Conservation (phyloP, 2,797 vertebrate genomes). For the Pogonophryne albipinna region DNA sequence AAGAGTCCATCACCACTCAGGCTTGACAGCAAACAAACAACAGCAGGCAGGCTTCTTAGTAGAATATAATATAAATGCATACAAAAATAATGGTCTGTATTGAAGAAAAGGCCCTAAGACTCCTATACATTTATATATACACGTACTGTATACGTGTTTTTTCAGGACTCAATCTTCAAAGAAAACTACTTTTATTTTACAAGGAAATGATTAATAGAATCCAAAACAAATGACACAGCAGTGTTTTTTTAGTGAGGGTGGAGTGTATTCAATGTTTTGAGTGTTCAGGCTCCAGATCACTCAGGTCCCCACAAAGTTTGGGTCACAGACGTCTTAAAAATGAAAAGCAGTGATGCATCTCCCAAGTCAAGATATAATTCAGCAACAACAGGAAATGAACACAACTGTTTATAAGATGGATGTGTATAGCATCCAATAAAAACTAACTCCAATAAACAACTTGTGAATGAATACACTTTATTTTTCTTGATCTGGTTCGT, state of each 20-base stretch:
- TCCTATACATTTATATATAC: no score
- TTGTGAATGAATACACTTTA: conserved; percentile 1
- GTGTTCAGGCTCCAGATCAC: conserved; percentile 11
- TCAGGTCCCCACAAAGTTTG: not conserved
- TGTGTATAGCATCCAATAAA: conserved; percentile 27
- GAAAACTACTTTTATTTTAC: not conserved
- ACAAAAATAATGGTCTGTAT: not conserved
- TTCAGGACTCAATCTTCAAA: not conserved
- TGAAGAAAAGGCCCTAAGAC: not conserved
- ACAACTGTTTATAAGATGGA: conserved; percentile 15
- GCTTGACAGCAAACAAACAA: no score
- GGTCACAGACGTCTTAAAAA: not conserved
- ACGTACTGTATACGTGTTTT: no score
- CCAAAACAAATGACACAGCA: not conserved
- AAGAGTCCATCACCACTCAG: no score
- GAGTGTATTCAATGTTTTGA: not conserved
- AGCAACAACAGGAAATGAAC: conserved; percentile 22
- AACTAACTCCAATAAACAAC: conserved; percentile 11
- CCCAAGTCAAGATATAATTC: conserved; percentile 4
- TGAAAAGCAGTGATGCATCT: conserved; percentile 1
- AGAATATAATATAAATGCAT: not conserved
- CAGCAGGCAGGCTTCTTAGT: not conserved
- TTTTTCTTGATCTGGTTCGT: not conserved
- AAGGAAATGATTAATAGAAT: not conserved
- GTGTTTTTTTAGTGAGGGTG: not conserved